Percentiles rank a stretch among this genome's conserved stretches.
These are phyloP conservation scores for Entomobrya multifasciata DNA, from an alignment of 2,888 invertebrate species.

Conservation along the genomic window DNA sequence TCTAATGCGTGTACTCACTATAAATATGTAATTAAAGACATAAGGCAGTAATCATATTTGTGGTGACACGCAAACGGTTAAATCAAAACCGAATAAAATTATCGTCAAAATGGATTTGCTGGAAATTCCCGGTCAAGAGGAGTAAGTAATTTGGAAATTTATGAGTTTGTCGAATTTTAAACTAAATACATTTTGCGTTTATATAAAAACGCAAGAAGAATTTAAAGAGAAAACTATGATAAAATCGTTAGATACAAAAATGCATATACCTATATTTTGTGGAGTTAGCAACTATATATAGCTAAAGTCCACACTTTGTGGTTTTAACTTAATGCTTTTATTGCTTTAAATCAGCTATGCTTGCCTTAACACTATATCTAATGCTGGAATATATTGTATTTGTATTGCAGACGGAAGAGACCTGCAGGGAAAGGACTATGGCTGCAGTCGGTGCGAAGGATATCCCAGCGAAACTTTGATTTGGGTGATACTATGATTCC, in stretches of 20 bases:
- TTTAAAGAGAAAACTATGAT: no score
- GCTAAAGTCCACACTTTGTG: no score
- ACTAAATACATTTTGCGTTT: background rate
- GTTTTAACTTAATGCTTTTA: no score
- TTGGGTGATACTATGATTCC: conserved; percentile 75
- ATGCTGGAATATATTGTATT: background rate
- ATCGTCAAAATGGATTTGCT: conserved; percentile 59
- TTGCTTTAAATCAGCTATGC: no score
- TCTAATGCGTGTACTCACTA: background rate
- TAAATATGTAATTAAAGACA: no score
- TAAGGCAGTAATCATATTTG: no score
- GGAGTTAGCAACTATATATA: no score
- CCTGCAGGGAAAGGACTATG: conserved; percentile 79
- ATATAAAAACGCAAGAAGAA: background rate
- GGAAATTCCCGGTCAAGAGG: conserved; percentile 65
- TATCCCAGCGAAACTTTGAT: conserved; percentile 78
- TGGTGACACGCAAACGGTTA: background rate
- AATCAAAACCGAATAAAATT: background rate
- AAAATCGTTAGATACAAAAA: no score
- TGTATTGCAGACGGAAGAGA: conserved; percentile 74
- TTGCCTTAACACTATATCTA: no score
- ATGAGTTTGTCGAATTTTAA: background rate
- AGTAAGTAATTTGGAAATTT: conserved; percentile 44
- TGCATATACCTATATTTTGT: no score
- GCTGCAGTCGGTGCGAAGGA: conserved; percentile 78